These are phyloP conservation scores for Callosobruchus maculatus DNA, from an alignment of 2,888 invertebrate genomes.

Conservation along the genomic window DNA sequence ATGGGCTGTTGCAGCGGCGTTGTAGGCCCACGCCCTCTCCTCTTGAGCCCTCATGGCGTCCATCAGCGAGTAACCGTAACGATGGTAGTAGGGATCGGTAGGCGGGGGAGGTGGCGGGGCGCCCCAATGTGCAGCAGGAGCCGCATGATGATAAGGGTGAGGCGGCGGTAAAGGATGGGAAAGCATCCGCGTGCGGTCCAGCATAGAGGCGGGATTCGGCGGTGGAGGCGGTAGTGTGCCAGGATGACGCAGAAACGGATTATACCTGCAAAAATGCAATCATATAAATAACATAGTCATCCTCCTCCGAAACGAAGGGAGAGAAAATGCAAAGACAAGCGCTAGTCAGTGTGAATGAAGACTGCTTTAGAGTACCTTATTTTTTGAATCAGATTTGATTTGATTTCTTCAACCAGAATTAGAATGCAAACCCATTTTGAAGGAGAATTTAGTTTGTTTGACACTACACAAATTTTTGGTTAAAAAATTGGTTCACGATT, in stretches of 20 bases:
- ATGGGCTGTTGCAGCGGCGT: slow-evolving; percentile 27
- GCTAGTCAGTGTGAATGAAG: too few relatives aligned
- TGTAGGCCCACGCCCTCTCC: slow-evolving; percentile 71
- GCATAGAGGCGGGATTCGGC: slow-evolving; percentile 44
- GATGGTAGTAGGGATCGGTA: slow-evolving; percentile 60
- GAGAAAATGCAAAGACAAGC: too few relatives aligned
- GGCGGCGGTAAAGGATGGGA: slow-evolving; percentile 51
- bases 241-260: slow-evolving; percentile 53
- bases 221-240: slow-evolving; percentile 52
- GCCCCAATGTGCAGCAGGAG: slow-evolving; percentile 44
- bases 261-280: slow-evolving; percentile 48
- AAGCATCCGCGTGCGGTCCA: slow-evolving; percentile 48
- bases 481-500: too few relatives aligned
- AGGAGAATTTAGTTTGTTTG: too few relatives aligned
- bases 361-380: too few relatives aligned
- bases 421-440: too few relatives aligned
- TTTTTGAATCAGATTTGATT: too few relatives aligned
- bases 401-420: too few relatives aligned
- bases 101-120: slow-evolving; percentile 39
- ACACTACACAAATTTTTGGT: too few relatives aligned
- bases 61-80: slow-evolving; percentile 77
- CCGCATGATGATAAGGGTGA: slow-evolving; percentile 48
- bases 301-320: too few relatives aligned
- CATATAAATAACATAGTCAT: not conserved
- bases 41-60: slow-evolving; percentile 76